Conservation (phyloP, 2,113 vertebrate species). For the human region GRCh38 chr7:12946001-12946500, state of each 20-base stretch:
- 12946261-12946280: neutral
- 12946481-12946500: too few species aligned
- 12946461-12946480: too few species aligned
- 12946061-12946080: conserved; percentile 47
- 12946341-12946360: too few species aligned
- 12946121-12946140: conserved; percentile 38
- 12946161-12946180: conserved; percentile 32
- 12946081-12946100: conserved; percentile 23
- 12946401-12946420: too few species aligned
- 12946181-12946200: neutral
- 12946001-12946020: conserved; percentile 23
- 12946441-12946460: too few species aligned
- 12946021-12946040: conserved; percentile 29
- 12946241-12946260: conserved; percentile 23
- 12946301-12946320: neutral
- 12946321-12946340: too few species aligned
- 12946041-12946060: conserved; percentile 13
- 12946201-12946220: neutral
- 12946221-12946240: conserved; percentile 31
- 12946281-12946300: neutral
- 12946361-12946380: too few species aligned
- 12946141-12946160: conserved; percentile 9
- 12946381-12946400: too few species aligned
- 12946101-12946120: conserved; percentile 2
- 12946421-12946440: rapidly evolving